Evolutionary conservation across 2,888 invertebrate genomes (phyloP).

Genomic region (Dione juno): DNA sequence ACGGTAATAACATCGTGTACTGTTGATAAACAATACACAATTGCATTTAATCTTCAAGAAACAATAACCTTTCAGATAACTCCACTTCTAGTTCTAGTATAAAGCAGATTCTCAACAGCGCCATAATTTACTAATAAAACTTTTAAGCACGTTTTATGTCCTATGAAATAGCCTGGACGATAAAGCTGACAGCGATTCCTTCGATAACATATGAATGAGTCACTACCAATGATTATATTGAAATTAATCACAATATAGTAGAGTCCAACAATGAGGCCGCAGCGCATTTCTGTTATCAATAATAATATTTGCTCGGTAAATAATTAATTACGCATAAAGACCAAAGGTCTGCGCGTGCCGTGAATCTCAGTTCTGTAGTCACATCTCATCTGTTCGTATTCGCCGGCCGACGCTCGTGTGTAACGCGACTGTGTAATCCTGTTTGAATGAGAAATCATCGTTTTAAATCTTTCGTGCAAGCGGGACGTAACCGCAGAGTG

Average conservation of each 20-base stretch:
- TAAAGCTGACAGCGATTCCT: slow-evolving; percentile 28
- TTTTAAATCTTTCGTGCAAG: slow-evolving; percentile 84
- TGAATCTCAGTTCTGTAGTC: slow-evolving; percentile 52
- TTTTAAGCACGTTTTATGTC: slow-evolving; percentile 29
- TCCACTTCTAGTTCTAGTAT: slow-evolving; percentile 38
- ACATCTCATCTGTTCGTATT: slow-evolving; percentile 55
- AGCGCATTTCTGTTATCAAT: slow-evolving; percentile 67
- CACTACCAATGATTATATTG: slow-evolving; percentile 60
- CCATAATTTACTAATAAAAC: slow-evolving; percentile 26
- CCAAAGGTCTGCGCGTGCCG: slow-evolving; percentile 79
- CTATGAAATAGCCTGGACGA: slow-evolving; percentile 32
- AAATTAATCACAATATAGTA: slow-evolving; percentile 65
- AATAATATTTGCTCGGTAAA: slow-evolving; percentile 69
- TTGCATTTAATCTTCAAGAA: slow-evolving; percentile 29
- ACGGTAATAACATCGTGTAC: not conserved
- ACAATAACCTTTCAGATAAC: slow-evolving; percentile 38
- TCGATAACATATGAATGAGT: slow-evolving; percentile 50
- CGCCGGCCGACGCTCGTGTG: slow-evolving; percentile 53
- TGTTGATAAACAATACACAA: slow-evolving; percentile 28
- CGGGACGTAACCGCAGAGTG: slow-evolving; percentile 85
- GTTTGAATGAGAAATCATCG: slow-evolving; percentile 85
- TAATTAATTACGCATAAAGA: slow-evolving; percentile 74
- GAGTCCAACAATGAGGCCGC: slow-evolving; percentile 68
- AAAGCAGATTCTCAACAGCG: slow-evolving; percentile 34
- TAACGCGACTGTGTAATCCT: slow-evolving; percentile 45